A percentile compares a stretch with the other conserved stretches of the same genome.
Evolutionary conservation across 2,113 vertebrate species (phyloP).

Genomic region (Dipodomys stephensi): DNA sequence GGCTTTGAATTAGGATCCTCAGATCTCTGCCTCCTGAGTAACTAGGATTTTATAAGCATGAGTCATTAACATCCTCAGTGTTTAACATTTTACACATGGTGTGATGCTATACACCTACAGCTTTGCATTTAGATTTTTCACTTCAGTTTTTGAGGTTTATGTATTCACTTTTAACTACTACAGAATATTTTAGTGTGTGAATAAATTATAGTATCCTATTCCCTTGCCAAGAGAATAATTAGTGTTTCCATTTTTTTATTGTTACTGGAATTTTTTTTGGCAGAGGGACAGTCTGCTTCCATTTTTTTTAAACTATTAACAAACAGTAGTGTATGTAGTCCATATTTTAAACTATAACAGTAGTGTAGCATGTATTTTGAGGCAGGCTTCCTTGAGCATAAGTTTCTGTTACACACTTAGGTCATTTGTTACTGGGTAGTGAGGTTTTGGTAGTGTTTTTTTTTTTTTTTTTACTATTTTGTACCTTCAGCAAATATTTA

Average conservation of each 20-base stretch:
- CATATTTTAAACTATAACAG: background rate
- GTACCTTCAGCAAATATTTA: background rate
- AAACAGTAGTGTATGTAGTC: background rate
- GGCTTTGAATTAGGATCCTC: too few species aligned
- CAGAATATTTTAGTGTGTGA: background rate
- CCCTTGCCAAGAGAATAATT: constrained; percentile 11
- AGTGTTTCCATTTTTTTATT: constrained; percentile 5
- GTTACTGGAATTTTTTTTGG: background rate
- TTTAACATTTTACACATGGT: background rate
- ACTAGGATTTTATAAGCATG: too few species aligned
- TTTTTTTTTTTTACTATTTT: background rate
- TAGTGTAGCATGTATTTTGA: background rate
- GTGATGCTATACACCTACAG: background rate
- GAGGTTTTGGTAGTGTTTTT: background rate
- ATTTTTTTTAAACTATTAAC: background rate
- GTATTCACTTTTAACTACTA: background rate
- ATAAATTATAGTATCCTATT: background rate
- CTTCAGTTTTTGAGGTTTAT: background rate
- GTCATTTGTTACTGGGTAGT: background rate
- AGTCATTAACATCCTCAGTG: too few species aligned
- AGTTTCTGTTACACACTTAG: background rate
- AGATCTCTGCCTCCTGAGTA: too few species aligned
- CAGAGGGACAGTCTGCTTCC: background rate
- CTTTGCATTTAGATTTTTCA: background rate
- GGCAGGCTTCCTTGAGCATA: background rate